Percentiles rank a stretch among this genome's conserved stretches.
These are phyloP conservation scores for Byasa hedistus DNA, from an alignment of 2,888 invertebrate genomes.

Conservation along the genomic window DNA sequence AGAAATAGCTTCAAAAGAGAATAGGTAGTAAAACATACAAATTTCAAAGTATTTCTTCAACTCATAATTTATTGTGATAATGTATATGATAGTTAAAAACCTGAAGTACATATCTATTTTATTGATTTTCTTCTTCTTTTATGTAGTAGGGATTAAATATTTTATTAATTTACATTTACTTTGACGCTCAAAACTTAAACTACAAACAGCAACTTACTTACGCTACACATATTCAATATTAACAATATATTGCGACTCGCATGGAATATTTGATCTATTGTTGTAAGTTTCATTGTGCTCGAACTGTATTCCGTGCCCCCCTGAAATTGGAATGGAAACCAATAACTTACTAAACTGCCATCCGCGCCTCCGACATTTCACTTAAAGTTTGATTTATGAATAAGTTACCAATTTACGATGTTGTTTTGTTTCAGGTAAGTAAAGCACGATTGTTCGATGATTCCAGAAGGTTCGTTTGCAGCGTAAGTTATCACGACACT, in stretches of 20 bases:
- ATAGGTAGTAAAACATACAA: background rate
- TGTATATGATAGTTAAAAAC: too few relatives aligned
- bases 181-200: background rate
- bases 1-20: background rate
- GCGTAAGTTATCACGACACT: background rate
- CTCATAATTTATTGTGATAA: too few relatives aligned
- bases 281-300: constrained; percentile 30
- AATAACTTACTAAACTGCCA: constrained; percentile 27
- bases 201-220: constrained; percentile 27
- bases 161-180: background rate
- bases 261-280: constrained; percentile 38
- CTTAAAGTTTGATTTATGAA: constrained; percentile 32
- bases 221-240: constrained; percentile 34
- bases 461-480: background rate
- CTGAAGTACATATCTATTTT: background rate
- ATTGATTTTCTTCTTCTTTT: background rate
- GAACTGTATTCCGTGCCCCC: constrained; percentile 15
- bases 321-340: constrained; percentile 7
- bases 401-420: constrained; percentile 33
- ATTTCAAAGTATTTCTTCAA: too few relatives aligned
- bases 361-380: constrained; percentile 31
- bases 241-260: constrained; percentile 36
- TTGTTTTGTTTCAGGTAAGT: constrained; percentile 73
- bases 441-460: constrained; percentile 24
- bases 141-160: background rate